Evolutionary conservation across 2,888 invertebrate genomes (phyloP), one percentile per base, ranked within the genome.

Genomic region (Mesochorus sp.): DNA sequence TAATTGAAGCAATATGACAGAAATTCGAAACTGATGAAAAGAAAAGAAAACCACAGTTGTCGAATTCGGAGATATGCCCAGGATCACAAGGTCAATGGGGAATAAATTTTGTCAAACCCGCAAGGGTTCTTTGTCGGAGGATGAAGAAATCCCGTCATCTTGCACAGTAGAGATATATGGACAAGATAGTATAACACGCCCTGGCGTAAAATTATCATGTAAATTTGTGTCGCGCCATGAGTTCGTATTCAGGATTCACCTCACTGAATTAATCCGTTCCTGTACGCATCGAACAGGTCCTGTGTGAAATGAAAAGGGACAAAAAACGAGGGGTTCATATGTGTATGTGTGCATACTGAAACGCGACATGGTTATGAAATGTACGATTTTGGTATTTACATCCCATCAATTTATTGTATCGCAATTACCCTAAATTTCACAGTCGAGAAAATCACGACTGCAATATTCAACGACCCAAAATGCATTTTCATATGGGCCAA

Each of bases 361-460:
- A 28, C 47, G 28, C 59, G 4, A 74, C 81, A 79, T 81, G 79
- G 77, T 82, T 80, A 39, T 67, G 78, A 79, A 83, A 84, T 84
- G 51, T 79, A 68, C 67, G 74, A 73, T 82, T 80, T 66, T 10
- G 55, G 47, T 79, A 86, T 85, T 86, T 84, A 76, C 83, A 83
- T 83, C 62, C 55, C 81, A 79, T 84, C 81, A 80, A 84, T 84
- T 82, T 81, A 78, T 80, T 68, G 68, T 77, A 67, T 17, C 57
- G 72, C 77, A 79, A 80, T 83, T 80, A 70, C 47, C 34, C 44
- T n/a, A 72, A 75, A 71, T 76, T 55, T 68, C 51, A 72, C 59
- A n/a, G 87, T 86, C 80, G 82, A 62, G 14, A 39, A 21, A 67
- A 34, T 49, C 14, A 6, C 55, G 8, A n/a, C n/a, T 19, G 21